Evolutionary conservation across 2,113 vertebrate genomes (phyloP), one percentile per base, ranked within the genome.

Genomic region (Atrichornis clamosus): DNA sequence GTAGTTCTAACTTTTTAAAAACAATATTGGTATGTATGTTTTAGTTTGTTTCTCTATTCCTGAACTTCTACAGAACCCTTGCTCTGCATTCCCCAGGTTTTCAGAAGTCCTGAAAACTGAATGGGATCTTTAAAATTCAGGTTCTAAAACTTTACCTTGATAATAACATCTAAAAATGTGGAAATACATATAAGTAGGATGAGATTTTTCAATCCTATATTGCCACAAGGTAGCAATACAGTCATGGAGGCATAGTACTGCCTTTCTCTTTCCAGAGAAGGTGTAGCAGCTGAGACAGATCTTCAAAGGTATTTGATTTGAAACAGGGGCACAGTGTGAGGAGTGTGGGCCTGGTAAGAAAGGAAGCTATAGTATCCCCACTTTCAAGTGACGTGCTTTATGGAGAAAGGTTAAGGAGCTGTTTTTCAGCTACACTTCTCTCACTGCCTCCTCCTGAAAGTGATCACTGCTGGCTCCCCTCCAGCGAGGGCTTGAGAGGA

Each of bases 371-470:
- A 80, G 67, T 13, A 88, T 18, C 49, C 47, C 56, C 64, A 84
- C 21, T 82, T 64, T 44, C 13, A 87, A 82, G 62, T 32, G 42
- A 89, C 67, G 47, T 10, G 18, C 33, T 85, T 82, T 83, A 79
- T 32, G 23, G 7, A 78, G 63, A 88, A 85, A 95, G 59, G 64
- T 81, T 89, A 90, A 85, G 75, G 69, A 96, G 85, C 26, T 93
- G 52, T 15, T 85, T 96, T 90, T 72, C 37, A 90, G 83, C 68
- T 72, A 80, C 14, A 24, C 20, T 83, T 86, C 39, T 73, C 49
- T 81, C 67, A 52, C 59, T 93, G 60, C 39, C 77, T 92, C 60
- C 47, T 86, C 59, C 58, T 72, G 49, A 87, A 96, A 83, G 72
- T 4, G 60, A 86, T 93, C 65, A 20, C 41, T 67, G 50, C 76